phyloP scores from a whole-genome alignment of 2,113 vertebrate genomes.

The Gobius niger region DNA sequence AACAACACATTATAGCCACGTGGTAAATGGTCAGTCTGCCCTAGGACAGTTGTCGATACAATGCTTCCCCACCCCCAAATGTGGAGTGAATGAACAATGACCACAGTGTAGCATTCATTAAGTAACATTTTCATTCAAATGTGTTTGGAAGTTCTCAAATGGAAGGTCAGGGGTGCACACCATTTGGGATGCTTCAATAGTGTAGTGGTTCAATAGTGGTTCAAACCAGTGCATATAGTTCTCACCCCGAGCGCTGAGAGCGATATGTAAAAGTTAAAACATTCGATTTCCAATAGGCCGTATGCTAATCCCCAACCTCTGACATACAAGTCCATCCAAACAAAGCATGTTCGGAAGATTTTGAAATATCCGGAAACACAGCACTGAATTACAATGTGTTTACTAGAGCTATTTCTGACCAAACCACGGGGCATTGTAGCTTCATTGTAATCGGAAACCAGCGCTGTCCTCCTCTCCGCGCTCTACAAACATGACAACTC shows the following conservation, averaged over 20 bases:
- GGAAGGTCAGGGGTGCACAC: too few relatives aligned
- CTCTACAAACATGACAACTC: conserved; percentile 63
- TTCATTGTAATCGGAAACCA: conserved; percentile 48
- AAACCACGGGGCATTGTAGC: conserved; percentile 27
- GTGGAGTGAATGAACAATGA: too few relatives aligned
- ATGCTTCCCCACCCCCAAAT: too few relatives aligned
- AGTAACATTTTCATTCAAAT: too few relatives aligned
- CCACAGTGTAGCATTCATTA: too few relatives aligned
- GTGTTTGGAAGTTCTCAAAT: too few relatives aligned
- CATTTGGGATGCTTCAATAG: too few relatives aligned
- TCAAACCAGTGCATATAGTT: too few relatives aligned
- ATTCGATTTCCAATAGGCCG: neutral
- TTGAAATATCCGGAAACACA: conserved; percentile 25
- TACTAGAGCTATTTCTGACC: conserved; percentile 26
- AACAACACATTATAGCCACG: too few relatives aligned
- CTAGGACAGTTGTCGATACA: too few relatives aligned
- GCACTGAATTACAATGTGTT: conserved; percentile 13
- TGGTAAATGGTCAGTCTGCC: too few relatives aligned
- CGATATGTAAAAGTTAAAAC: neutral
- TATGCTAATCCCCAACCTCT: neutral
- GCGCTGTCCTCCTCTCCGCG: conserved; percentile 45
- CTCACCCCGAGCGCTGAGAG: neutral
- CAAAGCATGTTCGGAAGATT: neutral
- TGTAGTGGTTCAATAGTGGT: too few relatives aligned
- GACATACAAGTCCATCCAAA: neutral